A percentile compares a stretch with the other conserved stretches of the same genome.
These are phyloP conservation scores for Drosophila rubida DNA, from an alignment of 2,888 invertebrate species.

Conservation along the genomic window DNA sequence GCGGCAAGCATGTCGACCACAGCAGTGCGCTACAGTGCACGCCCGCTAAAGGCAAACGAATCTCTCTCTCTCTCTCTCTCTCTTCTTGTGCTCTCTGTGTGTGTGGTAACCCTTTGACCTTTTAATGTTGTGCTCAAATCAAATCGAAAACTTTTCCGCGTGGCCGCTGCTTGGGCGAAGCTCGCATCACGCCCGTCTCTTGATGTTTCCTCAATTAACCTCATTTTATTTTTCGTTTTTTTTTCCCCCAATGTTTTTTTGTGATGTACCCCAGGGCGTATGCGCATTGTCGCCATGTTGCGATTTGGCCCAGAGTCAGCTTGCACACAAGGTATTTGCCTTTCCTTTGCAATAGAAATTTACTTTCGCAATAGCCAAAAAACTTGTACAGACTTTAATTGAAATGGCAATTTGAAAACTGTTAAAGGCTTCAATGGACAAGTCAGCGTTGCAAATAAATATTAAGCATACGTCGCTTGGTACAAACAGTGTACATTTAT, in stretches of 20 bases:
- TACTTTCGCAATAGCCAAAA: conserved; percentile 10
- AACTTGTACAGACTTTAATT: conserved; percentile 33
- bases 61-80: neutral
- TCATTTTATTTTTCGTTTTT: conserved; percentile 45
- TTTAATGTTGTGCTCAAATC: conserved; percentile 77
- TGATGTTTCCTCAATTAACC: conserved; percentile 81
- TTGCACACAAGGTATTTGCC: conserved; percentile 22
- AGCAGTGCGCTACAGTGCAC: conserved; percentile 48
- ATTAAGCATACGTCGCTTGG: conserved; percentile 53
- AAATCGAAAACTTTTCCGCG: conserved; percentile 63
- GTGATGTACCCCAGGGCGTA: conserved; percentile 59
- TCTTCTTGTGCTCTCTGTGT: neutral
- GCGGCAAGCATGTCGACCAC: conserved; percentile 57
- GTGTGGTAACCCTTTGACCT: conserved; percentile 66
- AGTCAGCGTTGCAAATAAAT: conserved; percentile 3
- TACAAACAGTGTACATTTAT: neutral
- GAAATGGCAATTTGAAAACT: conserved; percentile 41
- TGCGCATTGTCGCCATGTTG: conserved; percentile 74
- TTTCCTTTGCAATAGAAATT: conserved; percentile 40
- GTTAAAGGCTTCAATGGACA: conserved; percentile 10
- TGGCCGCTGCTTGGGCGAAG: conserved; percentile 77
- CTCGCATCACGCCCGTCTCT: conserved; percentile 75
- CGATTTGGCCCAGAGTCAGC: conserved; percentile 18
- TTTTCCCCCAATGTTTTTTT: conserved; percentile 6
- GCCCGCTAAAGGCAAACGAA: conserved; percentile 59